Base-by-base conservation (phyloP, 2,797 vertebrate species). In the Sebastes hubbsi region DNA sequence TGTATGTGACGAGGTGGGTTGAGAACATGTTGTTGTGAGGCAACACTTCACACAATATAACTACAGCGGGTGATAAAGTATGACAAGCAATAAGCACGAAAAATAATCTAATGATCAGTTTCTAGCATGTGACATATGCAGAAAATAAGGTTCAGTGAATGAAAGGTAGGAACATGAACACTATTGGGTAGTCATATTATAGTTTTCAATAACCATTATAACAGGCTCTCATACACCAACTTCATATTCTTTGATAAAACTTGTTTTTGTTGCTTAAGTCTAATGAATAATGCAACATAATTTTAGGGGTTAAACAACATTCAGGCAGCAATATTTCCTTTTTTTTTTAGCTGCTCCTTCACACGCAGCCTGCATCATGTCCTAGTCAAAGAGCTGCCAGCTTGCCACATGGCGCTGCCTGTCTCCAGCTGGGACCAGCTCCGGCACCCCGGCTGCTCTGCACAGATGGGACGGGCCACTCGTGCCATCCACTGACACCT, bases 391-490 rank as follows among this genome's bases (percentile, higher is more conserved):
- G 60, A 64, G 81, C 69, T 80, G 82, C 78, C 84, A 91, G n/a
- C 52, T 65, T 76, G 78, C 80, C 87, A 91, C 89, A 87, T 87
- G 88, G 81, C 84, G 76, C n/a, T 79, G 55, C 77, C 22, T 1
- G 85, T 60, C 80, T 86, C 86, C 86, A 83, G 89, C 82, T 80
- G 85, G 82, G 80, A 81, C 34, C 65, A 66, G 77, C 72, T 86
- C 88, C 46, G 46, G 58, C 60, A 20, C 84, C 80, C 91, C 80
- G 56, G 79, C 86, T 85, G 86, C 82, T 84, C 78, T 55, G 81
- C 80, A 75, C 90, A 90, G 89, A 92, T 87, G 89, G 92, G 81
- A 78, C 42, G 25, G 68, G 76, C 72, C 65, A 70, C 71, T 64
- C 3, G 24, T 59, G 68, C 66, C 55, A 46, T 75, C 62, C 68